These are phyloP conservation scores for Fragum whitleyi DNA, from an alignment of 2,888 invertebrate species.

Conservation along the genomic window DNA sequence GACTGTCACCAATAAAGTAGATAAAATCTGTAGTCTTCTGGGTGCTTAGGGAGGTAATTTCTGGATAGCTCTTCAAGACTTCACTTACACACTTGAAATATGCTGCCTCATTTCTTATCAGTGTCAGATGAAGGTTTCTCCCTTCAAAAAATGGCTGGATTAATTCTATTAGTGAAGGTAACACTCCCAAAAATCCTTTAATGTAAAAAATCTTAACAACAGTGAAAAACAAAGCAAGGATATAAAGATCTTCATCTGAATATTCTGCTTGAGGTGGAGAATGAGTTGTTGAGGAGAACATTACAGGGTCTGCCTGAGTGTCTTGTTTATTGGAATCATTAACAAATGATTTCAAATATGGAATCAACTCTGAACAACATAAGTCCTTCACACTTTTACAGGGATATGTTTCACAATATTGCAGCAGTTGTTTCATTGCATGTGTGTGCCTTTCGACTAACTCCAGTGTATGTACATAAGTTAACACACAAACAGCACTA, in stretches of 20 bases:
- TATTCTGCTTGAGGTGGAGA: constrained; percentile 17
- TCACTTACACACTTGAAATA: constrained; percentile 67
- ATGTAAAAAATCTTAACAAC: constrained; percentile 66
- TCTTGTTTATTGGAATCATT: neutral
- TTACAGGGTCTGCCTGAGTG: neutral
- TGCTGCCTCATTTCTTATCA: constrained; percentile 71
- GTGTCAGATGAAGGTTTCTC: constrained; percentile 60
- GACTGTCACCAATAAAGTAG: constrained; percentile 70
- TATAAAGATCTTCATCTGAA: constrained; percentile 58
- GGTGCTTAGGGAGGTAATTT: neutral
- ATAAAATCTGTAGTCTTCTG: constrained; percentile 34
- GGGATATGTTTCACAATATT: constrained; percentile 46
- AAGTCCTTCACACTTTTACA: constrained; percentile 44
- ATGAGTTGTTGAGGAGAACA: neutral
- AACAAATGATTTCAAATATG: neutral
- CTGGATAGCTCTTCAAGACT: constrained; percentile 34
- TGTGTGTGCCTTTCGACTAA: constrained; percentile 51
- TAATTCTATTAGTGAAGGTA: constrained; percentile 44
- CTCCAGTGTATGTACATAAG: constrained; percentile 69
- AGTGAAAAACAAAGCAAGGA: constrained; percentile 67
- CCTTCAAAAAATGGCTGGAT: constrained; percentile 56
- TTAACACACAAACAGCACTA: constrained; percentile 49
- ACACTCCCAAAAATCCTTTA: constrained; percentile 49
- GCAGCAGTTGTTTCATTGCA: constrained; percentile 39
- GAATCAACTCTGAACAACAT: constrained; percentile 38